These are phyloP conservation scores for Pseudeuparius sepicola DNA, from an alignment of 2,888 invertebrate species.

Conservation along the genomic window DNA sequence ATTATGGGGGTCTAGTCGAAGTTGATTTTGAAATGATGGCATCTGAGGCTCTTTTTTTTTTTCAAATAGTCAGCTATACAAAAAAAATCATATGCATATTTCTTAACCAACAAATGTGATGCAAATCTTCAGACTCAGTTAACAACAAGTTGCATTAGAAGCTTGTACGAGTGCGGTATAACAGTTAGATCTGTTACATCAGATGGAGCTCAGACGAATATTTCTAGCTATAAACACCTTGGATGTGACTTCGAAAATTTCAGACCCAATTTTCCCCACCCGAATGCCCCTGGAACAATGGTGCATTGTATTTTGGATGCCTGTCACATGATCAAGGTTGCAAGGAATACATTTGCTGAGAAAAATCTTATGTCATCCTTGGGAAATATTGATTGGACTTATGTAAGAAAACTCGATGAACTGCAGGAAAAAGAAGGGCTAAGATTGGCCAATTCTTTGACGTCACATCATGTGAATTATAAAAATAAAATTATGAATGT, in stretches of 20 bases:
- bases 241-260: background rate
- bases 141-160: conserved; percentile 16
- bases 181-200: conserved; percentile 19
- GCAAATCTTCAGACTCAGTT: conserved; percentile 18
- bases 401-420: conserved; percentile 17
- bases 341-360: conserved; percentile 19
- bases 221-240: conserved; percentile 15
- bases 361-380: conserved; percentile 14
- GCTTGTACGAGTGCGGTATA: conserved; percentile 19
- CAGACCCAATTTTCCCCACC: conserved; percentile 1
- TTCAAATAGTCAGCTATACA: conserved; percentile 18
- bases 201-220: conserved; percentile 20
- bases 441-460: conserved; percentile 21
- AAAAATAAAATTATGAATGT: conserved; percentile 24
- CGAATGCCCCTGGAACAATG: conserved; percentile 1
- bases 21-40: conserved; percentile 18
- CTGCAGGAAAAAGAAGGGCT: conserved; percentile 20
- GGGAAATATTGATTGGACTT: conserved; percentile 19
- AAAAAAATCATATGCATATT: conserved; percentile 20
- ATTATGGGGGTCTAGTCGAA: conserved; percentile 19
- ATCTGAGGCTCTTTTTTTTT: conserved; percentile 17
- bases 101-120: conserved; percentile 21
- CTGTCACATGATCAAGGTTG: conserved; percentile 21
- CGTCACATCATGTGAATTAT: conserved; percentile 20
- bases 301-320: conserved; percentile 19